Conservation (phyloP, 2,888 invertebrate species). For the Clostera curtula region DNA sequence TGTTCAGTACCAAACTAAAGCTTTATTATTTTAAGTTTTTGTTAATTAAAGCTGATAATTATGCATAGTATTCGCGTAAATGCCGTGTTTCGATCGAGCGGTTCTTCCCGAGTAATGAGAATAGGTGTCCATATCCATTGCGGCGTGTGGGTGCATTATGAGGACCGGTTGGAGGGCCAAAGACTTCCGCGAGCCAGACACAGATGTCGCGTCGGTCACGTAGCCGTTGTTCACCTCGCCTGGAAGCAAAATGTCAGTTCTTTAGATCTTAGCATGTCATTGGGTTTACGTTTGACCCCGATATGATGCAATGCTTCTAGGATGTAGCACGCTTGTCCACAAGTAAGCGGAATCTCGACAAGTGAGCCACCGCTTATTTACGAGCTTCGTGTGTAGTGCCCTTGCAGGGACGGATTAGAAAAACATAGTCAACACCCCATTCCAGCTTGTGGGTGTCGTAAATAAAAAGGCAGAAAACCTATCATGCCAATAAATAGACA, state of each 20-base stretch:
- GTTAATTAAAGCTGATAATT: slow-evolving; percentile 77
- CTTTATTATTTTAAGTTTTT: slow-evolving; percentile 6
- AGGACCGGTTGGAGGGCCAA: slow-evolving; percentile 91
- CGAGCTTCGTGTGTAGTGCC: too few species aligned
- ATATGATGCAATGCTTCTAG: background rate
- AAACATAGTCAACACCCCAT: too few species aligned
- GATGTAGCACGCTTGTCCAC: too few species aligned
- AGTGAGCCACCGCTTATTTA: too few species aligned
- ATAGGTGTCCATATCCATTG: slow-evolving; percentile 81
- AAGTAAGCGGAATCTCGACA: too few species aligned
- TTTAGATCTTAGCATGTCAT: background rate
- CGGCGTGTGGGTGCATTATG: slow-evolving; percentile 81
- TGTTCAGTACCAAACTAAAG: background rate
- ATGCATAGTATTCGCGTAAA: slow-evolving; percentile 80
- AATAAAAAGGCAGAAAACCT: too few species aligned
- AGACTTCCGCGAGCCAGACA: slow-evolving; percentile 89
- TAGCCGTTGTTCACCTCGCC: slow-evolving; percentile 93
- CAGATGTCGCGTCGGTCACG: slow-evolving; percentile 88
- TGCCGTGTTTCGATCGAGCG: slow-evolving; percentile 75
- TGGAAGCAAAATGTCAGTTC: slow-evolving; percentile 43
- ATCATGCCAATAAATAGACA: too few species aligned
- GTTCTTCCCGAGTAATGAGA: slow-evolving; percentile 87
- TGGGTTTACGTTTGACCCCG: background rate
- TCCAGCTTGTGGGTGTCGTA: too few species aligned
- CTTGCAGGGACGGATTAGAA: too few species aligned